Base-by-base conservation (phyloP, 2,888 invertebrate genomes). In the Tetramorium bicarinatum region DNA sequence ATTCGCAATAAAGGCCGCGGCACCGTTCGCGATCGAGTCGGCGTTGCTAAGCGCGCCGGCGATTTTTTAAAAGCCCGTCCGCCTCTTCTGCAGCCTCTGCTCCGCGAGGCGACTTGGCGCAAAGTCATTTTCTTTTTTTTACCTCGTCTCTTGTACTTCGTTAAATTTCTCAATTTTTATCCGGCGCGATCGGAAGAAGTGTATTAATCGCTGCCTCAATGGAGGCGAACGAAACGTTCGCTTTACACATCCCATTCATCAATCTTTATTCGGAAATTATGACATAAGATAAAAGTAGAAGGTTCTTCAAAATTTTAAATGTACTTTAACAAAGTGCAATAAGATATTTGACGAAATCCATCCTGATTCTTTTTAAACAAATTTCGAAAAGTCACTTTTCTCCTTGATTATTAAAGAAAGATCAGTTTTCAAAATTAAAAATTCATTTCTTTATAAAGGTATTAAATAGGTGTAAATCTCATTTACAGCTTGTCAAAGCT, bases 21-120 rank as follows among this genome's bases (percentile, higher is more conserved):
- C 66, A 76, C 75, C 21, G 64, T 80, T 80, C 59, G 44, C 72
- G 79, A 71, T 61, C 80, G 47, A 47, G 80, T 66, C 66, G 82
- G n/a, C 61, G 62, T 66, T 83, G 21, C 49, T 69, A 61, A 54
- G 62, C 38, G 18, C 69, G 47, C 52, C 13, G 25, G 18, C 52
- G 62, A 66, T 69, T 81, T 67, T 80, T 80, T 62, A 29, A 67
- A 85, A 72, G 52, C 52, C 8, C 52, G 21, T 52, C 38, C n/a
- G 34, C 34, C 79, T 71, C 13, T 25, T 76, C 38, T 47, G 25
- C 11, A 11, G 29, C n/a, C 44, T 56, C 25, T 18, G 34, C 41
- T 62, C 18, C 25, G 25, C 64, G 21, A 34, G 4, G 38, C 8
- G 21, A 71, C 69, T 21, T 54, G 9, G 66, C 21, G 34, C 15